Percentiles rank a stretch among this genome's conserved stretches.
phyloP scores from a whole-genome alignment of 2,113 vertebrate species.

The Ictidomys tridecemlineatus region DNA sequence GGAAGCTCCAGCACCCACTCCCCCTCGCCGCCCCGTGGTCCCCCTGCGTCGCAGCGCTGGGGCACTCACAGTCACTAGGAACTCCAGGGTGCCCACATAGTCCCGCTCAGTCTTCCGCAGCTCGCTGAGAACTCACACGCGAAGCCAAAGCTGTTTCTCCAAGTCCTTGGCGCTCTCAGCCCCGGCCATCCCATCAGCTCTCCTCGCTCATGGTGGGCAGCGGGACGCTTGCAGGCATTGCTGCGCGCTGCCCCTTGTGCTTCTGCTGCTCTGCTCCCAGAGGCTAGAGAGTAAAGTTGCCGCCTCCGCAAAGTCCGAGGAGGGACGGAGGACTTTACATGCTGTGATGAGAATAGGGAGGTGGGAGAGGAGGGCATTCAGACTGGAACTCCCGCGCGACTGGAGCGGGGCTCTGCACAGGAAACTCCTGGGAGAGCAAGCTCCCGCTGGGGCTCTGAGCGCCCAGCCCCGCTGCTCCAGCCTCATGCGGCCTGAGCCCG shows the following conservation, averaged over 20 bases:
- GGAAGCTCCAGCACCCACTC: neutral
- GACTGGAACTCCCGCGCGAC: neutral
- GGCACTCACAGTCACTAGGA: slow-evolving; percentile 95
- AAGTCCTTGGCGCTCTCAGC: slow-evolving; percentile 94
- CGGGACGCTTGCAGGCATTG: neutral
- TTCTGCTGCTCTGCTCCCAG: neutral
- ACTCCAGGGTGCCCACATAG: slow-evolving; percentile 97
- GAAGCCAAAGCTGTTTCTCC: slow-evolving; percentile 96
- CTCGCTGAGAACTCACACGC: slow-evolving; percentile 96
- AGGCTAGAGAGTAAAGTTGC: neutral
- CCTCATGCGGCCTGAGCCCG: no score
- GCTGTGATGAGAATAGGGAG: neutral
- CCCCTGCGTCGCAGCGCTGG: neutral
- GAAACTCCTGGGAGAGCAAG: no score
- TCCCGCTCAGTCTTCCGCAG: slow-evolving; percentile 97
- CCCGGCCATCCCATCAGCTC: slow-evolving; percentile 91
- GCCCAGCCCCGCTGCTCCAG: no score
- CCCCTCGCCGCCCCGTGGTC: no score
- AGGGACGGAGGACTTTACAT: neutral
- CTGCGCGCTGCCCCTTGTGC: neutral
- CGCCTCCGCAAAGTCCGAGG: neutral
- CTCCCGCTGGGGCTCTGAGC: no score
- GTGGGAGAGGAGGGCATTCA: neutral
- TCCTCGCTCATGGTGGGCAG: slow-evolving; percentile 94
- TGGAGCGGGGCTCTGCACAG: neutral